Conservation (phyloP, 2,113 vertebrate genomes). For the Sylvicapra grimmia region DNA sequence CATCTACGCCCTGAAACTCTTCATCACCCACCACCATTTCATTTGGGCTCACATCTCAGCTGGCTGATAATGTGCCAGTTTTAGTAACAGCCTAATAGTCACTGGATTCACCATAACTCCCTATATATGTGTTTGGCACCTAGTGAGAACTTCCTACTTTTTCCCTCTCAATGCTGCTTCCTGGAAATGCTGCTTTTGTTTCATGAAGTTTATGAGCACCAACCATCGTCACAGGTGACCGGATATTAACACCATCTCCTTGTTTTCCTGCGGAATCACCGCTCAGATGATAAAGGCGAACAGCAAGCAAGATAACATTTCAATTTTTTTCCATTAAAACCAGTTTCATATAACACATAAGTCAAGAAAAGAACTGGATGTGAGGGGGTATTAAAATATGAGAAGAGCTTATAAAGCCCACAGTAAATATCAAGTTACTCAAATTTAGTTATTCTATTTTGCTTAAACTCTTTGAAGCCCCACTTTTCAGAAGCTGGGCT, state of each 20-base stretch:
- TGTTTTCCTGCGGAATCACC: background rate
- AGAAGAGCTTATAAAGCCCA: background rate
- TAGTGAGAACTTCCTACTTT: background rate
- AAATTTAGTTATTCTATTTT: background rate
- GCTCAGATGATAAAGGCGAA: background rate
- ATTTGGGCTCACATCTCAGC: background rate
- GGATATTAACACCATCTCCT: background rate
- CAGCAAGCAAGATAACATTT: background rate
- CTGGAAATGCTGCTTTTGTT: background rate
- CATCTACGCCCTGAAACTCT: background rate
- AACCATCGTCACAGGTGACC: background rate
- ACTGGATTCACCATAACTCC: background rate
- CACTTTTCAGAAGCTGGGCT: background rate
- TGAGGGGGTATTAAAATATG: background rate
- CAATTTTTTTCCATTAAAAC: background rate
- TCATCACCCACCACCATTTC: background rate
- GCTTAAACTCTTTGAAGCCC: fast-evolving
- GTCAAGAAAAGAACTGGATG: background rate
- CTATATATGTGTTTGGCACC: background rate
- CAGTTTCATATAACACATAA: background rate
- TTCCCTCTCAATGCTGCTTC: background rate
- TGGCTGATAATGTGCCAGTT: background rate
- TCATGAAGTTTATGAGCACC: background rate
- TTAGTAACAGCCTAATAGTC: background rate
- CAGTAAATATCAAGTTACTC: background rate